Conservation (phyloP, 2,797 vertebrate genomes). For the Epinephelus coioides region DNA sequence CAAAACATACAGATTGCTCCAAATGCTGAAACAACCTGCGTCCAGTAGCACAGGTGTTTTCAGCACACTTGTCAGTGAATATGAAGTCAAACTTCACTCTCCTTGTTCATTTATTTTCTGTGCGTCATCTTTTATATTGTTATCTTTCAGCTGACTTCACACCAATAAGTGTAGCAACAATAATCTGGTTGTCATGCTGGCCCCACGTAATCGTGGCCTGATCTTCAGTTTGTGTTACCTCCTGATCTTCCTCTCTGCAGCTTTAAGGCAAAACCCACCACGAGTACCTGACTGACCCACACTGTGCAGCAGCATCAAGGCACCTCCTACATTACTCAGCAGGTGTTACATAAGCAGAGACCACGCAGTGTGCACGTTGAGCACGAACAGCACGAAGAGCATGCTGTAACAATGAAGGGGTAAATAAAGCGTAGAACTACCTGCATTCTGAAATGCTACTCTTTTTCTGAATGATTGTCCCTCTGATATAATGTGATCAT, state of each 20-base stretch:
- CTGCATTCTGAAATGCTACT: not conserved
- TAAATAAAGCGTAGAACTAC: not conserved
- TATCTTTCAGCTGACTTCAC: too few relatives aligned
- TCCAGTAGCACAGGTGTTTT: too few relatives aligned
- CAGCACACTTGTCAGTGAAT: too few relatives aligned
- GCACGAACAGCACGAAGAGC: not conserved
- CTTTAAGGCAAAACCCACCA: slow-evolving; percentile 5
- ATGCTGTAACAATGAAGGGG: not conserved
- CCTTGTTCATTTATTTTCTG: too few relatives aligned
- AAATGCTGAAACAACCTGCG: too few relatives aligned
- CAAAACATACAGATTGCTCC: too few relatives aligned
- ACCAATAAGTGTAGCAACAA: too few relatives aligned
- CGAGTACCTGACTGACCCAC: slow-evolving; percentile 10
- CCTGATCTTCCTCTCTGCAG: not conserved
- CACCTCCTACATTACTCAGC: slow-evolving; percentile 27
- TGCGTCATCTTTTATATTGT: too few relatives aligned
- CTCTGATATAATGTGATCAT: not conserved
- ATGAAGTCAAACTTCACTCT: too few relatives aligned
- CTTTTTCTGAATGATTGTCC: not conserved
- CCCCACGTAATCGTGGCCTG: not conserved
- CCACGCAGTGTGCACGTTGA: not conserved
- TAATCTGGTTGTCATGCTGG: not conserved
- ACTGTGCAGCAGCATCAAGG: not conserved
- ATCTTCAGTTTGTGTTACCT: not conserved
- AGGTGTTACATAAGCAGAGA: slow-evolving; percentile 39